Evolutionary conservation across 2,113 vertebrate species (phyloP), one percentile per base, ranked within the genome.

Genomic region (Lepus europaeus): DNA sequence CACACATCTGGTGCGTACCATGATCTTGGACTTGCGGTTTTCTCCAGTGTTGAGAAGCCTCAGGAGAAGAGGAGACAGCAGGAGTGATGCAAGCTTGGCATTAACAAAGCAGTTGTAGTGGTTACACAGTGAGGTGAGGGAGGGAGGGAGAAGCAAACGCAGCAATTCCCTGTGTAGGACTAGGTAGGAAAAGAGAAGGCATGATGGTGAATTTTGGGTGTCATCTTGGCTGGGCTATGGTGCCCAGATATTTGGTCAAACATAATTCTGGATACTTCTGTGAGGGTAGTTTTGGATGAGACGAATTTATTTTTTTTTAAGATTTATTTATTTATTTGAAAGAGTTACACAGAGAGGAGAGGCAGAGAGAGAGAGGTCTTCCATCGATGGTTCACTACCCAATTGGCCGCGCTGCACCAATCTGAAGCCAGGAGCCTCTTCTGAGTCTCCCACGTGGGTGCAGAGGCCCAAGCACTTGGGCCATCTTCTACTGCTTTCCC

Each of bases 21-120:
- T 61, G 61, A 31, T 49, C 23, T 8, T 6, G 20, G n/a, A 9
- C 33, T 14, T 64, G 70, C 63, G 74, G 33, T 79, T 93, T 85
- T 84, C 86, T 92, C 73, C 66, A 80, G 74, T 64, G 56, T 23
- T 68, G 39, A 92, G 63, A 80, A 89, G 87, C 70, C 84, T 84
- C 68, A 83, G 59, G 61, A 89, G 72, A 63, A 94, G 64, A 88
- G 69, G 49, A 61, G 78, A 29, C 33, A 70, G 5, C 20, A 74
- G 49, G 76, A 63, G n/a, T 39, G 8, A n/a, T 61, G 36, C 2
- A 74, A 89, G 22, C 49, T 31, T 76, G 56, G 69, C 29, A 20
- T 76, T 36, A 73, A 78, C 39, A 45, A 72, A 81, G 51, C 69
- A 45, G 45, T 29, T 56, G 4, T 4, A 31, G 61, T 53, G 70